Evolutionary conservation across 64 coral and sea anemone species (phyloP).

Genomic region (Cladopsammia gracilis): DNA sequence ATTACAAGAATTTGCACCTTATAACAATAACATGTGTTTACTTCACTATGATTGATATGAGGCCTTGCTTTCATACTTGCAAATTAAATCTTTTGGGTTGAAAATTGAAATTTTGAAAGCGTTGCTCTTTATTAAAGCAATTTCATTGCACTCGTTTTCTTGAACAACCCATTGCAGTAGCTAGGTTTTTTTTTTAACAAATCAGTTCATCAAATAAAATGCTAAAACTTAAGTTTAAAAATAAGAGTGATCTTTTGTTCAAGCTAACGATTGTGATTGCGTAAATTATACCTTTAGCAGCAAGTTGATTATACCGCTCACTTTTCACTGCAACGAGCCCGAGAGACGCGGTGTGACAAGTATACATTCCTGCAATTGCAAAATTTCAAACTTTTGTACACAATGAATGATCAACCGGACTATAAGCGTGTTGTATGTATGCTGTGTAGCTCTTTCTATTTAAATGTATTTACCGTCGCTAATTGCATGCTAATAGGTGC

Average conservation of each 20-base stretch:
- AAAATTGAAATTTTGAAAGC: background rate
- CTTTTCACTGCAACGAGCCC: background rate
- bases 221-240: background rate
- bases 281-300: background rate
- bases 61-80: background rate
- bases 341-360: background rate
- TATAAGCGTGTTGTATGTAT: background rate
- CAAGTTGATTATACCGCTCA: background rate
- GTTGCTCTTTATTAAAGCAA: too few relatives aligned
- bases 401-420: background rate
- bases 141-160: too few relatives aligned
- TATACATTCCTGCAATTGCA: background rate
- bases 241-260: background rate
- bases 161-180: too few relatives aligned
- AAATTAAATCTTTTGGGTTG: background rate
- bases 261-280: background rate
- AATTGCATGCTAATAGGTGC: constrained; percentile 17
- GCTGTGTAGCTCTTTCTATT: background rate
- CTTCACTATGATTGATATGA: background rate
- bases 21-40: constrained; percentile 5
- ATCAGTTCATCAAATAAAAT: background rate
- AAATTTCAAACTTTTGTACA: background rate
- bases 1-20: constrained; percentile 2
- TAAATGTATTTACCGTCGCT: background rate
- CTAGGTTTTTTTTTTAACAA: background rate